Evolutionary conservation across 2,888 invertebrate species (phyloP), one percentile per base, ranked within the genome.

Genomic region (Hymenopus coronatus): DNA sequence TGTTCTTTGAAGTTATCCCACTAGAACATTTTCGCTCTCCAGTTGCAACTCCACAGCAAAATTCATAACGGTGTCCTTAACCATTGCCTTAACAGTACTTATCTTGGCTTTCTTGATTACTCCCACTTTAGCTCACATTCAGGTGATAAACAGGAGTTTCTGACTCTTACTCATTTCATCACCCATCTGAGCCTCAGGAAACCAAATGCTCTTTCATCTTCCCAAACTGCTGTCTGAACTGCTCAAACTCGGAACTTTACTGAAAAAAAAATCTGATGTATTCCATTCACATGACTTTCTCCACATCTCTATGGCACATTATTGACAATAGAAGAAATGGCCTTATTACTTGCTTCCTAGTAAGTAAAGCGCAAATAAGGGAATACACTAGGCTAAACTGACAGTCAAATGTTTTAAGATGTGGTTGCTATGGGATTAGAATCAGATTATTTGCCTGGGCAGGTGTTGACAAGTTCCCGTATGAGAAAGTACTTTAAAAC

Each of bases 131-230:
- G 95, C 95, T 4, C 97, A 97, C 90, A 96, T 95, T 97, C 97
- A 97, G 91, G 96, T 96, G 90, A 97, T 94, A 91, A 97, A 96
- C 91, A 96, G 94, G 93, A 97, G 97, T 93, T 97, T 97, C 93
- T 96, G 96, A 92, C 97, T 94, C 93, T 96, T 96, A 90, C 97
- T 97, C 96, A 97, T 95, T 93, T 97, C 97, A 92, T 97, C 97
- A 87, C 97, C 97, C 93, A 96, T 96, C 93, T 94, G 92, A 94
- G 91, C 82, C 94, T 92, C 28, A 97, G 95, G 93, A 96, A 97
- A 90, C 96, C 97, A 91, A 96, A 97, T 1, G 96, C 96, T 87
- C 97, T 94, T 90, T 96, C 96, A 91, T 96, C 96, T 91, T 97
- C 96, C 94, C 94, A 92, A 96, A 96, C 91, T 96, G 95, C 81